These are phyloP conservation scores for Drosophila takahashii DNA, from an alignment of 1,140 invertebrate genomes.

Conservation along the genomic window DNA sequence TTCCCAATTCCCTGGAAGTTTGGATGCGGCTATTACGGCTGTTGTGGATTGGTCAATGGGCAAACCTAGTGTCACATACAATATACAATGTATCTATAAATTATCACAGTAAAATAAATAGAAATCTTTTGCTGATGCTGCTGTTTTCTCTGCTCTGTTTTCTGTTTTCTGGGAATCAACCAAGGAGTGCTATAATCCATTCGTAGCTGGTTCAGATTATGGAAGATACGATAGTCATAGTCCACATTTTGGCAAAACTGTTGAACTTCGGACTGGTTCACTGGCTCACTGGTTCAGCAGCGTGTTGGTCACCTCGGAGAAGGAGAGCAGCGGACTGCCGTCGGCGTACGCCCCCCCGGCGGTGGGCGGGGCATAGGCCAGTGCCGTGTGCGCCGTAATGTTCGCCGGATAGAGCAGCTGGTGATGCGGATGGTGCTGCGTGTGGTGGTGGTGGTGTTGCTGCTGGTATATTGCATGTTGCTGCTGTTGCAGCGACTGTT, in stretches of 20 bases:
- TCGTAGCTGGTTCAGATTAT: slow-evolving; percentile 57
- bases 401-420: slow-evolving; percentile 81
- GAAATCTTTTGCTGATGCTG: slow-evolving; percentile 51
- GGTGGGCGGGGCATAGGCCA: slow-evolving; percentile 74
- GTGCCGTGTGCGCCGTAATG: slow-evolving; percentile 85
- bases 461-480: slow-evolving; percentile 64
- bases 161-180: slow-evolving; percentile 39
- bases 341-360: slow-evolving; percentile 87
- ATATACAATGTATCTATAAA: slow-evolving; percentile 65
- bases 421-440: slow-evolving; percentile 85
- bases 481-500: slow-evolving; percentile 54
- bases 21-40: slow-evolving; percentile 31
- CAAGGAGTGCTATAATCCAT: slow-evolving; percentile 40
- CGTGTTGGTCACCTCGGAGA: slow-evolving; percentile 93
- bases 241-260: slow-evolving; percentile 84
- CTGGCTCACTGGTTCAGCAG: slow-evolving; percentile 88
- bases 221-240: slow-evolving; percentile 84
- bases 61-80: slow-evolving; percentile 29
- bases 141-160: slow-evolving; percentile 13
- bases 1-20: slow-evolving; percentile 37
- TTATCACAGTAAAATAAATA: slow-evolving; percentile 83
- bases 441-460: slow-evolving; percentile 48
- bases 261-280: slow-evolving; percentile 33
- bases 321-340: slow-evolving; percentile 92
- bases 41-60: slow-evolving; percentile 37